A percentile compares a stretch with the other conserved stretches of the same genome.
phyloP scores from a whole-genome alignment of 2,113 vertebrate genomes.

The Dromiciops gliroides region DNA sequence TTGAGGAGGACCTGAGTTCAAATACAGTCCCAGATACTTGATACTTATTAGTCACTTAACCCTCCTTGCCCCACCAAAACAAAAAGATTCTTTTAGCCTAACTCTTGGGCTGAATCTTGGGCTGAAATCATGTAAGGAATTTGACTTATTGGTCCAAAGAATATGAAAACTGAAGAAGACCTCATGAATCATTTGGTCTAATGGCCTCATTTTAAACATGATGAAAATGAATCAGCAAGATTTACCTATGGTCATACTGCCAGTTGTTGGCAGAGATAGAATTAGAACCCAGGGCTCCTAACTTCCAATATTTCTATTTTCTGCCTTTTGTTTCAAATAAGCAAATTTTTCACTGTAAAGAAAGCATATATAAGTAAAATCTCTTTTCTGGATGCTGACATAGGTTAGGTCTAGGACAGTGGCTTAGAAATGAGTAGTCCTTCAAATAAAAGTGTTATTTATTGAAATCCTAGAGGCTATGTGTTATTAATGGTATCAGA shows the following conservation, averaged over 20 bases:
- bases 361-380: slow-evolving; percentile 6
- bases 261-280: too few relatives aligned
- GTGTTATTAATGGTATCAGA: neutral
- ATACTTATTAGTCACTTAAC: too few relatives aligned
- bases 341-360: slow-evolving; percentile 18
- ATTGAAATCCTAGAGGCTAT: neutral
- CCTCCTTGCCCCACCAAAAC: too few relatives aligned
- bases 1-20: too few relatives aligned
- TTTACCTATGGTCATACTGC: too few relatives aligned
- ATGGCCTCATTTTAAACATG: neutral
- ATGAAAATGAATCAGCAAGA: too few relatives aligned
- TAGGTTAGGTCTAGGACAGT: slow-evolving; percentile 1
- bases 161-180: neutral
- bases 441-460: neutral
- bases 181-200: neutral
- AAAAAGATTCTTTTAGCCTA: neutral
- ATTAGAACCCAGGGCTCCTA: neutral
- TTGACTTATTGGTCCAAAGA: neutral
- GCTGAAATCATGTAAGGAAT: neutral
- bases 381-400: neutral
- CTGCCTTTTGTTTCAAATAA: slow-evolving; percentile 5
- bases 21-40: too few relatives aligned
- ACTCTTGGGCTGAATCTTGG: neutral
- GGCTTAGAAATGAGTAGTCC: neutral
- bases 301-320: neutral